Conservation (phyloP, 2,797 vertebrate species). For the Apogon talboti region DNA sequence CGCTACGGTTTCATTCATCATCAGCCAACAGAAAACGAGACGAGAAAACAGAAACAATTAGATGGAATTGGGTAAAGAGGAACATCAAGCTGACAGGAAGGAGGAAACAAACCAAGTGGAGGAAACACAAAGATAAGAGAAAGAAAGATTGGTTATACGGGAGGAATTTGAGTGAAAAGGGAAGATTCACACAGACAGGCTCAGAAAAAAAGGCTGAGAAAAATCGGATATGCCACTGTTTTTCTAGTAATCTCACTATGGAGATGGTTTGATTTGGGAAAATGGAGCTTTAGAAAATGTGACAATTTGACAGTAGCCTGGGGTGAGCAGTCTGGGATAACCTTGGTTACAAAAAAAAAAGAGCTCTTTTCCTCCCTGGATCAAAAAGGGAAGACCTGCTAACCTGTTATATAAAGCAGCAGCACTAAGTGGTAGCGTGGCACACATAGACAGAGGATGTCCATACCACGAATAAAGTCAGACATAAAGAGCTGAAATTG, state of each 20-base stretch:
- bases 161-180: conserved; percentile 6
- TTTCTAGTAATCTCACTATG: conserved; percentile 35
- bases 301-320: conserved; percentile 65
- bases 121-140: neutral
- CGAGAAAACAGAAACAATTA: neutral
- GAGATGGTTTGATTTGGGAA: conserved; percentile 57
- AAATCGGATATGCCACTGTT: conserved; percentile 27
- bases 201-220: conserved; percentile 19
- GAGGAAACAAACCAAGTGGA: neutral
- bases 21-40: conserved; percentile 9
- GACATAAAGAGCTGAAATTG: conserved; percentile 34
- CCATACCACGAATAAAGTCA: conserved; percentile 12
- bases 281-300: conserved; percentile 57
- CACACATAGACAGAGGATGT: conserved; percentile 18
- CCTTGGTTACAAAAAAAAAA: conserved; percentile 13
- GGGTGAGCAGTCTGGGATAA: conserved; percentile 44
- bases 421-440: conserved; percentile 21
- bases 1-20: conserved; percentile 15
- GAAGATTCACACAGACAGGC: conserved; percentile 31
- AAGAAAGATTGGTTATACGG: conserved; percentile 5
- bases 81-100: neutral
- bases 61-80: neutral
- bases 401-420: conserved; percentile 43
- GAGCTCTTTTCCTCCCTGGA: conserved; percentile 21
- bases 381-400: conserved; percentile 37